Evolutionary conservation across 2,797 vertebrate species (phyloP).

Genomic region (Tragopan temminckii): DNA sequence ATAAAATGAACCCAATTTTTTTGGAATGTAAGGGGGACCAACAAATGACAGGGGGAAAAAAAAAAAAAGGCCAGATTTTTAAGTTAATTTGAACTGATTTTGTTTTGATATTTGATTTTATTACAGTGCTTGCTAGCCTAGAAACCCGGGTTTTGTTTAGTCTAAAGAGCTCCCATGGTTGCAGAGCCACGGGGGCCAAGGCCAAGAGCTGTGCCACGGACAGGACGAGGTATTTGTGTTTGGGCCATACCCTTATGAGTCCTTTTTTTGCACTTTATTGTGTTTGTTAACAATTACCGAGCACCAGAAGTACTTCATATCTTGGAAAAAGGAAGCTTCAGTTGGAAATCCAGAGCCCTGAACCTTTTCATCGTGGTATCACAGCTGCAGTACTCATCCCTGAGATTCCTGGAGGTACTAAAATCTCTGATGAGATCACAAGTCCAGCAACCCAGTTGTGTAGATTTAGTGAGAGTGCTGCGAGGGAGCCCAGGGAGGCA

Average conservation of each 20-base stretch:
- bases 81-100: slow-evolving; percentile 49
- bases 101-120: slow-evolving; percentile 65
- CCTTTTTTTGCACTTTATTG: background rate
- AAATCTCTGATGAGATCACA: background rate
- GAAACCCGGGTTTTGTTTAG: slow-evolving; percentile 57
- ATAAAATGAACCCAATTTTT: background rate
- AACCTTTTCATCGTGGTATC: background rate
- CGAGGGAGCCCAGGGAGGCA: background rate
- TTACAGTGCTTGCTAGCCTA: background rate
- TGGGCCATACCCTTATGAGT: background rate
- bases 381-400: fast-evolving
- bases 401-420: background rate
- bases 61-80: background rate
- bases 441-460: background rate
- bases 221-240: background rate
- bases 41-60: background rate
- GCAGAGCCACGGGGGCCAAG: background rate
- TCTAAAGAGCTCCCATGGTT: slow-evolving; percentile 27
- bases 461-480: background rate
- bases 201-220: background rate
- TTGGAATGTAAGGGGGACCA: background rate
- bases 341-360: background rate
- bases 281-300: background rate
- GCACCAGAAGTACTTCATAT: background rate
- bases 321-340: background rate